Evolutionary conservation across 2,888 invertebrate species (phyloP), one percentile per base, ranked within the genome.

Genomic region (Drosophila percnosoma): DNA sequence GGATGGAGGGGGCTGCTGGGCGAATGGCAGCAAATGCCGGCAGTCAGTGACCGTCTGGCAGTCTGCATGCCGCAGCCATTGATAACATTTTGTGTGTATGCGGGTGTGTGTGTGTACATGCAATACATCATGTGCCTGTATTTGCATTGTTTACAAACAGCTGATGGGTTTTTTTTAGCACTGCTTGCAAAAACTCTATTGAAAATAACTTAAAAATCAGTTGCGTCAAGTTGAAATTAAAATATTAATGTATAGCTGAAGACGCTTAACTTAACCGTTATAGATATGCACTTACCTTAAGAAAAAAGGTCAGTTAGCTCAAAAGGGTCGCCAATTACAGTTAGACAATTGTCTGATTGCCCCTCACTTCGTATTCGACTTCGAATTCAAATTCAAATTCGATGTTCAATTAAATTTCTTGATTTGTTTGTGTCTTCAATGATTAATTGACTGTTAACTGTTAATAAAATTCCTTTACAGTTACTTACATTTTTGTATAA

Each of bases 111-210:
- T 24, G 40, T 63, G 42, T 21, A 21, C 2, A 7, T 51, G 21
- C 13, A 55, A 51, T 54, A 18, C 53, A 34, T 31, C 24, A 24
- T 31, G 52, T 15, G 33, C 21, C 5, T 33, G 10, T 36, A 18
- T 75, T 72, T 78, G 87, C 70, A 89, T 84, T 84, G 84, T 84
- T 84, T 84, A 84, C 84, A 64, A 89, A 84, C 84, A 84, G 89
- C 89, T 84, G 83, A 73, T 36, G 52, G 31, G 21, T 21, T 42
- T 27, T 18, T 34, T 33, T 24, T 13, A 29, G n/a, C 11, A 36
- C 11, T n/a, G 24, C 59, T 49, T 52, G 29, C 57, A 79, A 18
- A 42, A 54, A 61, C 69, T 55, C n/a, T 33, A 68, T 40, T 73
- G 27, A 33, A 54, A 45, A 15, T 24, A 45, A 24, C 8, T 8